Evolutionary conservation across 1,140 invertebrate genomes (phyloP), one percentile per base, ranked within the genome.

Genomic region (Oryctes rhinoceros): DNA sequence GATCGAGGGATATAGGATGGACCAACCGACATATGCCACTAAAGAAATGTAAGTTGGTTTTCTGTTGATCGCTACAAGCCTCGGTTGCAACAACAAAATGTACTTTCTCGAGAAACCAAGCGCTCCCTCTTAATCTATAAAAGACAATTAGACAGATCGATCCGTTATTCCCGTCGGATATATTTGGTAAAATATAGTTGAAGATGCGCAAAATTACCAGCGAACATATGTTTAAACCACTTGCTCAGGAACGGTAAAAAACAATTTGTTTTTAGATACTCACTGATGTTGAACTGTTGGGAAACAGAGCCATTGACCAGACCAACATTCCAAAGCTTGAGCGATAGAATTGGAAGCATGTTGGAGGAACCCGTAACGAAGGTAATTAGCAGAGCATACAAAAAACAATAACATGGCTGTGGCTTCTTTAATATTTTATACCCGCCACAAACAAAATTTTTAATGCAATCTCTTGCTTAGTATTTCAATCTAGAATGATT

Each of bases 221-320:
- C 0, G 24, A 30, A 30, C 24, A 30, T 30, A 30, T 30, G 2
- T 30, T 30, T 30, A 30, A 2, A 30, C 24, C 24, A 30, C 24
- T 30, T 30, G 24, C 24, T 30, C 24, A 30, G 24, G 24, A 44
- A 44, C 9, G 5, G 5, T 78, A 74, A 67, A 62, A 47, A 20
- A 2, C 48, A 24, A 44, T 78, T 80, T 80, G 83, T 85, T 87
- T 88, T 11, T 80, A 94, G 93, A 75, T 96, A 97, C 85, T 89
- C 94, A 30, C 92, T 97, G 71, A 98, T 98, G 95, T 83, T 91
- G 6, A 91, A 94, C 74, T 98, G 96, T 85, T 98, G 97, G 97
- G 89, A 92, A 75, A 90, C 92, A 3, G 94, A 94, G 82, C 95
- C 96, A 0, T 90, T 91, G 0, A 86, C 91, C 11, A 88, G 97